Conservation (phyloP, 2,113 vertebrate genomes). For the Cyanoramphus novaezelandiae region DNA sequence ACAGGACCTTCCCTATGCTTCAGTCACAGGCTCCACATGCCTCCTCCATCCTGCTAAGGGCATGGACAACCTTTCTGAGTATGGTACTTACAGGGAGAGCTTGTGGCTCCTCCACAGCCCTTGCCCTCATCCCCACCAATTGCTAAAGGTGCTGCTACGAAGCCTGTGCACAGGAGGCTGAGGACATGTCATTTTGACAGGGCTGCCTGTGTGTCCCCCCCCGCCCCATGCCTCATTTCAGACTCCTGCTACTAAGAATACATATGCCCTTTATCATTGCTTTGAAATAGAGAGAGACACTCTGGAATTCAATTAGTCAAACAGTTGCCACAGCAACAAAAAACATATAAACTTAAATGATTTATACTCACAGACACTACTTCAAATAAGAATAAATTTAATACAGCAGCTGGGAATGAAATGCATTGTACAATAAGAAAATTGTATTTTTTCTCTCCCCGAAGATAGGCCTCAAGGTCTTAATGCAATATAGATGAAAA, state of each 20-base stretch:
- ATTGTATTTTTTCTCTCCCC: conserved; percentile 64
- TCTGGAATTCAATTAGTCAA: conserved; percentile 80
- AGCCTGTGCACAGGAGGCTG: not conserved
- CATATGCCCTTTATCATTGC: conserved; percentile 64
- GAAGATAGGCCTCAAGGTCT: conserved; percentile 55
- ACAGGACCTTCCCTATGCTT: not conserved
- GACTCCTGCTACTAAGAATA: conserved; percentile 21
- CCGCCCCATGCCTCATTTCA: not conserved
- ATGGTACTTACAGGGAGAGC: not conserved
- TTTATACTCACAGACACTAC: conserved; percentile 73
- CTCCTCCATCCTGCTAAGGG: not conserved
- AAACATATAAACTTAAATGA: conserved; percentile 79
- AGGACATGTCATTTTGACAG: not conserved
- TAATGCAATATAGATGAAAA: conserved; percentile 61
- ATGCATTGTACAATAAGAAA: conserved; percentile 73
- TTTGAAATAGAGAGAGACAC: conserved; percentile 71
- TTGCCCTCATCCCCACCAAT: not conserved
- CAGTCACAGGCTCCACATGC: not conserved
- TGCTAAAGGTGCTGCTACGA: not conserved
- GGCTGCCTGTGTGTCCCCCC: not conserved
- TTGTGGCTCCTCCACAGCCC: not conserved
- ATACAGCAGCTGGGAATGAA: conserved; percentile 75
- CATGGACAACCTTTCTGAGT: not conserved
- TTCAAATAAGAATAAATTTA: conserved; percentile 79
- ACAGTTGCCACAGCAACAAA: conserved; percentile 77